phyloP scores from a whole-genome alignment of 1,140 invertebrate genomes.

The Cydia pomonella region DNA sequence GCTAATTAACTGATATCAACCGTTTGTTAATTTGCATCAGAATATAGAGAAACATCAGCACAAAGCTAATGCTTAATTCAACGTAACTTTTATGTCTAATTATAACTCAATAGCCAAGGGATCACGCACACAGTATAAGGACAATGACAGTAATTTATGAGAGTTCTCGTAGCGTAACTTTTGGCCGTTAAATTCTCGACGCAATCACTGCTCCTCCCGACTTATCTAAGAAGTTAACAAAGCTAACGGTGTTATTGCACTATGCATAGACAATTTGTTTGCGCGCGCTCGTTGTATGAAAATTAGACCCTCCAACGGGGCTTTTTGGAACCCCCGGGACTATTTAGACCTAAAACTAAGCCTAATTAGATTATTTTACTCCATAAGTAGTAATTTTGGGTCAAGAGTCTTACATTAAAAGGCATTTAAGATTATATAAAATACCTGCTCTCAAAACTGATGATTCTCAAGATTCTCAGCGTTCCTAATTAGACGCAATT shows the following conservation, averaged over 20 bases:
- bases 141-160: not conserved
- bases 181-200: not conserved
- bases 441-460: no score
- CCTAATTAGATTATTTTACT: no score
- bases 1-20: slow-evolving; percentile 4
- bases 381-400: no score
- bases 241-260: not conserved
- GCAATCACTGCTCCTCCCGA: not conserved
- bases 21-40: slow-evolving; percentile 14
- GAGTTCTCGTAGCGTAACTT: not conserved
- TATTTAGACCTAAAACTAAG: no score
- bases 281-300: no score
- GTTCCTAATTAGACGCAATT: no score
- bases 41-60: slow-evolving; percentile 15
- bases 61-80: slow-evolving; percentile 25
- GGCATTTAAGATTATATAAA: no score
- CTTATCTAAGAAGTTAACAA: no score
- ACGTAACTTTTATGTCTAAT: slow-evolving; percentile 28
- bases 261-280: not conserved
- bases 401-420: no score
- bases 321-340: no score
- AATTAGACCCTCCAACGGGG: no score
- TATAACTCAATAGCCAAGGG: slow-evolving; percentile 23
- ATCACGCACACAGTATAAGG: not conserved
- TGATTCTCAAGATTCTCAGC: no score